Base-by-base conservation (phyloP, 2,888 invertebrate genomes). In the Dolichomitus sp. region DNA sequence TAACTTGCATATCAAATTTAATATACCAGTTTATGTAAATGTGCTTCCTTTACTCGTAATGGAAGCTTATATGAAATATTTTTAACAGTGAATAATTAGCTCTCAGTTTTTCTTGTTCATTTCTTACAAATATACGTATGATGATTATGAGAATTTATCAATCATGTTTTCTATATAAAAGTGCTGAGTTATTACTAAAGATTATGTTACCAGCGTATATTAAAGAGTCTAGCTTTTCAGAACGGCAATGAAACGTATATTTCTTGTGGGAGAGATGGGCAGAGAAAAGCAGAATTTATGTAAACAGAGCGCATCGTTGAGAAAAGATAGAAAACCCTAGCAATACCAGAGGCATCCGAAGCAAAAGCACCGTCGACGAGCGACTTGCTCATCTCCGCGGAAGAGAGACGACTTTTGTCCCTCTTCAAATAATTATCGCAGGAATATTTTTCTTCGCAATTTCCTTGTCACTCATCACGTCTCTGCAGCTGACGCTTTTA, bases 391-490 rank as follows among this genome's bases (percentile, higher is more conserved):
- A 30, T 11, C 7, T n/a, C 14, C 11, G 30, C 12, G 1, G n/a
- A 7, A 5, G 17, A 27, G 52, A 37, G 11, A n/a, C 12, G 12
- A 42, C 42, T 57, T 30, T 70, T 14, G 9, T 59, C 33, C 57
- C 70, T 57, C 30, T 50, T 30, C 27, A 23, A 23, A 23, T 42
- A 42, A 42, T 40, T 57, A 14, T 37, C 42, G 11, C 7, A 42
- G 27, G 27, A 57, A 70, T 40, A 57, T 57, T 54, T 70, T 54
- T 11, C 12, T 12, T 40, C 69, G 23, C 23, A 17, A 19, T 54
- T 52, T 5, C 69, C 52, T 11, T 50, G n/a, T 7, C 70, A 17
- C 17, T n/a, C 17, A 14, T 17, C 1, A 12, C 37, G 66, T 17
- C 9, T 14, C 45, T 27, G 12, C 23, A 42, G 45, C 33, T 54